These are phyloP conservation scores for Marronus borbonicus DNA, from an alignment of 2,888 invertebrate genomes.

Conservation along the genomic window DNA sequence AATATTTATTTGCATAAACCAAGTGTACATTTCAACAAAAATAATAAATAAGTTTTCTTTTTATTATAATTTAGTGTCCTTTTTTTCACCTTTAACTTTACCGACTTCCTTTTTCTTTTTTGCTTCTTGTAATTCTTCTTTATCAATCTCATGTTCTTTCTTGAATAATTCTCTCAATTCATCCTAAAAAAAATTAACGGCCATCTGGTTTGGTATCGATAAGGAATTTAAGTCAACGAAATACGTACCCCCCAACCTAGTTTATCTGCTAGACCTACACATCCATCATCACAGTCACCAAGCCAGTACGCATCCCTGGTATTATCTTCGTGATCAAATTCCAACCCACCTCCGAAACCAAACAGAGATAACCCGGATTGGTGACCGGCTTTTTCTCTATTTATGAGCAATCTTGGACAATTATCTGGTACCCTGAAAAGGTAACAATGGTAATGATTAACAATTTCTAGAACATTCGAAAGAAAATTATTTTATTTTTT, in stretches of 20 bases:
- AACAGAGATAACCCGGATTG: constrained; percentile 65
- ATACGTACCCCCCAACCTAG: constrained; percentile 81
- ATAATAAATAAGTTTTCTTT: constrained; percentile 25
- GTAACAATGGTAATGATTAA: neutral
- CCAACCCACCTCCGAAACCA: constrained; percentile 75
- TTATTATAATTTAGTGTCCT: constrained; percentile 35
- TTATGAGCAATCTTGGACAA: constrained; percentile 89
- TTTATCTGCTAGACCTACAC: constrained; percentile 80
- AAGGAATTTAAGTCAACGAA: neutral
- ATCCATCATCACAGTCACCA: constrained; percentile 89
- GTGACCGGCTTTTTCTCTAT: constrained; percentile 83
- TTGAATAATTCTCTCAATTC: constrained; percentile 76
- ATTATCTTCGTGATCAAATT: constrained; percentile 78
- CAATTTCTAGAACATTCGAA: neutral
- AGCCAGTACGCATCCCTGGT: constrained; percentile 85
- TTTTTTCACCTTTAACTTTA: neutral
- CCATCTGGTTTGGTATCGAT: no score
- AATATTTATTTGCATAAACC: constrained; percentile 27
- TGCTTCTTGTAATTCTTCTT: constrained; percentile 58
- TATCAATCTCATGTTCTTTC: constrained; percentile 74
- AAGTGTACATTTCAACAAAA: constrained; percentile 34
- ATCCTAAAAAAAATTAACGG: constrained; percentile 69
- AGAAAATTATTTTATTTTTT: constrained; percentile 3
- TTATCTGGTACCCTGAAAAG: constrained; percentile 76
- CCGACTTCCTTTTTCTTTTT: neutral